Base-by-base conservation (phyloP, 2,888 invertebrate species). In the Micropterix aruncella region DNA sequence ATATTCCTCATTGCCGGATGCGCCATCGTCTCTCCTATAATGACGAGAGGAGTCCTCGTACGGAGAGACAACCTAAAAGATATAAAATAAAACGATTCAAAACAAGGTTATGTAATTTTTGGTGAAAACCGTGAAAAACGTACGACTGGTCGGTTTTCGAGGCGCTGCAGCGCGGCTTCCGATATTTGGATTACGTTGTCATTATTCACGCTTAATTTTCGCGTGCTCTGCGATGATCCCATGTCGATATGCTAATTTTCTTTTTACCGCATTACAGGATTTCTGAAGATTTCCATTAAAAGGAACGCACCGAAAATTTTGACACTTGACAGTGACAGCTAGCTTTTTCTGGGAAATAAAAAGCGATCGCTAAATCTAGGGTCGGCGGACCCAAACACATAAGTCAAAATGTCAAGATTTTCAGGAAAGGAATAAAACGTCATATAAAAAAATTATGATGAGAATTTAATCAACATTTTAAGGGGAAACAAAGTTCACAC, bases 191-290 rank as follows among this genome's bases (percentile, higher is more conserved):
- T 68, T 50, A 67, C 57, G 58, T 69, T 69, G 54, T 70, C 70
- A 52, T 70, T 70, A 45, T 70, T 69, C 48, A 70, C 67, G 55
- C 64, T 65, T 51, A 70, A 54, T 62, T 69, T 69, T 49, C 70
- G 58, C 50, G 75, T 69, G 58, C 76, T 77, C 57, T 74, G 65
- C 48, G 68, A 66, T 54, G 67, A 71, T 59, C 77, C 77, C 77
- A 77, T 77, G 53, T 60, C 17, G 37, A 16, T 16, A 42, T 16
- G n/a, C 19, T 7, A 19, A 19, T 19, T n/a, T n/a, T n/a, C n/a
- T n/a, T n/a, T n/a, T n/a, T 19, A 16, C 19, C 18, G 16, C 18
- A 17, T 12, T 42, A 42, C 42, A 42, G 19, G 19, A 7, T 27
- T 27, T 27, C 5, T 27, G 12, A 27, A 27, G 12, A n/a, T n/a